Conservation (phyloP, 2,888 invertebrate genomes). For the Pandemis heparana region DNA sequence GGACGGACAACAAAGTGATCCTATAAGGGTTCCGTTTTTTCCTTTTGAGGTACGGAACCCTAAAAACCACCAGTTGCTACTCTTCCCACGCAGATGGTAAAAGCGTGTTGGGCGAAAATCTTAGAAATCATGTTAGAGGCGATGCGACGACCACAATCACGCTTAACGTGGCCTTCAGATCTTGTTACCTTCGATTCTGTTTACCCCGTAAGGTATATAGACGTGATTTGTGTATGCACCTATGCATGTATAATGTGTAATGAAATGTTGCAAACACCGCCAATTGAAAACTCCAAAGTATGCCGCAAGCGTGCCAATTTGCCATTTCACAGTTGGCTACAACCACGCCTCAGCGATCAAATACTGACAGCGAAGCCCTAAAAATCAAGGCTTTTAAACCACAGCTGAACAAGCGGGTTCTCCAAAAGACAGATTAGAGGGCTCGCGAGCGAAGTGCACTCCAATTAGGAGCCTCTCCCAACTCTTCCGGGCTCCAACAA, state of each 20-base stretch:
- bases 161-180: no score
- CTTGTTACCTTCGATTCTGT: no score
- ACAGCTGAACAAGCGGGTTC: conserved; percentile 52
- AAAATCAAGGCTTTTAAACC: conserved; percentile 29
- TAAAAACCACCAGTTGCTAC: no score
- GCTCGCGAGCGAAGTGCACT: conserved; percentile 70
- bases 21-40: no score
- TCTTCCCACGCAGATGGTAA: no score
- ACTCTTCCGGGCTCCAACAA: conserved; percentile 35
- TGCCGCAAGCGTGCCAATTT: conserved; percentile 5
- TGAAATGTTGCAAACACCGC: neutral
- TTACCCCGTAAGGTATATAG: no score
- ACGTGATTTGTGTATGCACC: no score
- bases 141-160: no score
- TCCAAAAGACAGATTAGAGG: conserved; percentile 61
- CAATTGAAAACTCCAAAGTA: neutral
- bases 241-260: neutral
- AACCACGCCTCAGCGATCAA: conserved; percentile 17
- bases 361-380: conserved; percentile 15
- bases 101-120: no score
- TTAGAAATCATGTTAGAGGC: no score
- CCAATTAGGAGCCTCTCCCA: conserved; percentile 72
- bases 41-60: no score
- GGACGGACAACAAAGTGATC: no score
- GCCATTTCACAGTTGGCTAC: conserved; percentile 10